These are phyloP conservation scores for Luffia ferchaultella DNA, from an alignment of 2,888 invertebrate genomes.

Conservation along the genomic window DNA sequence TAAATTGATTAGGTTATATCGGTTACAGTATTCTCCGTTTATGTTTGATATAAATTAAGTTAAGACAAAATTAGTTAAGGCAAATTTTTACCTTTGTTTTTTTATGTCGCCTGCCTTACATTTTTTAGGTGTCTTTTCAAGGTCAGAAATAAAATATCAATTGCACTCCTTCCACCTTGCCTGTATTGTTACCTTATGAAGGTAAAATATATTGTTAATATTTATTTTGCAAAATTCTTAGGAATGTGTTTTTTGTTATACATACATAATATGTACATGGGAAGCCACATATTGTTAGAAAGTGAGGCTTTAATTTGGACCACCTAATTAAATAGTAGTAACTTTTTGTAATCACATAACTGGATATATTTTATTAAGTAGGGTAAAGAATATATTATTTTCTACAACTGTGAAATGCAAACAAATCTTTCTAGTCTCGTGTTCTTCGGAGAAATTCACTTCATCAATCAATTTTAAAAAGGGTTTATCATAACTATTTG, in stretches of 20 bases:
- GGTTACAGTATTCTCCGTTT: neutral
- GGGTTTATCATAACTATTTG: too few species aligned
- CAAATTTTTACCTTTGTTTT: neutral
- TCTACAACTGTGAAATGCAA: too few species aligned
- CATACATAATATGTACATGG: neutral
- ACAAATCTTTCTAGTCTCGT: too few species aligned
- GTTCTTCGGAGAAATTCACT: too few species aligned
- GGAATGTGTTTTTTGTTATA: neutral
- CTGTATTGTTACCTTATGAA: neutral
- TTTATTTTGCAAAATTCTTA: neutral
- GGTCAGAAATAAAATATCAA: slow-evolving; percentile 12
- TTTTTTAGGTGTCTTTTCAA: neutral
- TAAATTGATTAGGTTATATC: neutral
- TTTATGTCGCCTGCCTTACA: neutral
- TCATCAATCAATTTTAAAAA: too few species aligned
- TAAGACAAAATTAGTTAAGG: neutral
- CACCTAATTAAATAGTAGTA: slow-evolving; percentile 29
- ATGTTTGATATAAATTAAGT: neutral
- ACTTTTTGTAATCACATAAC: slow-evolving; percentile 13
- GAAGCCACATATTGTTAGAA: slow-evolving; percentile 4
- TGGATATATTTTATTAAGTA: neutral
- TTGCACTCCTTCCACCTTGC: neutral
- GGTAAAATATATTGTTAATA: neutral
- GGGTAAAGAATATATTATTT: neutral
- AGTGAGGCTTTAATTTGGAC: slow-evolving; percentile 40